Percentiles rank a stretch among this genome's conserved stretches.
Evolutionary conservation across 35 echinoderm and acorn worm species (phyloP).

Genomic region (Eucidaris tribuloides): DNA sequence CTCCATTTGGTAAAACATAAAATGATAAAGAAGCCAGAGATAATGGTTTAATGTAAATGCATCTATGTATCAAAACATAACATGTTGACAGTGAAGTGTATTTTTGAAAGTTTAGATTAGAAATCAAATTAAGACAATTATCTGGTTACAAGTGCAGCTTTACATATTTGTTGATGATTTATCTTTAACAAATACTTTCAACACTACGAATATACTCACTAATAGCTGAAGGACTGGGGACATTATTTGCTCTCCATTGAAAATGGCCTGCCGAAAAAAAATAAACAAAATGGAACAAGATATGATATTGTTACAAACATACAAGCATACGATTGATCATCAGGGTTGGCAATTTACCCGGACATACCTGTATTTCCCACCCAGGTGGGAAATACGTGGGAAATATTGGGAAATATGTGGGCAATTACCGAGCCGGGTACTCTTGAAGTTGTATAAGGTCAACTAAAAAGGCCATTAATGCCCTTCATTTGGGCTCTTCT

Average conservation of each 20-base stretch:
- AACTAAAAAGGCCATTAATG: no score
- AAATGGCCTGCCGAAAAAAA: slow-evolving; percentile 47
- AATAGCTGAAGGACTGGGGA: slow-evolving; percentile 73
- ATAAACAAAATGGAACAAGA: background rate
- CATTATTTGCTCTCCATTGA: slow-evolving; percentile 37
- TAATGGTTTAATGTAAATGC: background rate
- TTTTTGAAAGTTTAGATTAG: background rate
- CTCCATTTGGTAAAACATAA: background rate
- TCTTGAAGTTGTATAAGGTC: no score
- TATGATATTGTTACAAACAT: background rate
- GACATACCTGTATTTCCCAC: no score
- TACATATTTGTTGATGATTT: background rate
- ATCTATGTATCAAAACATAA: background rate
- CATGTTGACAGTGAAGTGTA: background rate
- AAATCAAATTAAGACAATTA: background rate
- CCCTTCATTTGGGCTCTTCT: no score
- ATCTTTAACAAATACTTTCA: background rate
- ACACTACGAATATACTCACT: slow-evolving; percentile 40
- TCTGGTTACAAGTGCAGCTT: background rate
- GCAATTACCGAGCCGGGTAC: background rate
- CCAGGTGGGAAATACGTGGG: background rate
- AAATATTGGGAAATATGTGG: background rate
- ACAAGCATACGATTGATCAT: background rate
- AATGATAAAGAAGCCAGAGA: background rate
- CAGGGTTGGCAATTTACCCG: background rate